Conservation (phyloP, 1,140 invertebrate genomes). For the Meteorus sp. region DNA sequence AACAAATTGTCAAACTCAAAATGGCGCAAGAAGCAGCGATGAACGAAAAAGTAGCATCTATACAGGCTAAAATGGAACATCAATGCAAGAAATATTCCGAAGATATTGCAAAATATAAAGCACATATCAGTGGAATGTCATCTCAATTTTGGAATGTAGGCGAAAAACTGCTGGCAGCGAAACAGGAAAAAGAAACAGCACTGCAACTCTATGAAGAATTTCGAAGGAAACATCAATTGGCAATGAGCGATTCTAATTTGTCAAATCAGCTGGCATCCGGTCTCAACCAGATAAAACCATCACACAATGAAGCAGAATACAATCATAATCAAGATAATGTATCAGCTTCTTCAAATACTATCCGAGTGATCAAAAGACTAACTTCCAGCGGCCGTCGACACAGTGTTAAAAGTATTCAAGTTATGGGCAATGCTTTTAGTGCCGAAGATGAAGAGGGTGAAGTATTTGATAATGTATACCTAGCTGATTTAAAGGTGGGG, state of each 20-base stretch:
- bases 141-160: conserved; percentile 64
- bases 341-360: conserved; percentile 26
- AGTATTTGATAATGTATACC: conserved; percentile 75
- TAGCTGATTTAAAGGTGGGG: conserved; percentile 64
- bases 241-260: conserved; percentile 16
- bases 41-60: conserved; percentile 54
- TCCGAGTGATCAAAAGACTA: conserved; percentile 44
- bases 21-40: conserved; percentile 59
- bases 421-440: conserved; percentile 64
- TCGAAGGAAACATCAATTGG: conserved; percentile 26
- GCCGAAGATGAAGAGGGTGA: conserved; percentile 84
- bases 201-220: conserved; percentile 34
- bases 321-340: conserved; percentile 25
- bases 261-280: conserved; percentile 10
- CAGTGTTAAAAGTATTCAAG: conserved; percentile 52
- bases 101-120: conserved; percentile 62
- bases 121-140: conserved; percentile 60
- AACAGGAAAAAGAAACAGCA: conserved; percentile 59
- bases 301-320: conserved; percentile 38
- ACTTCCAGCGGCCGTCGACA: conserved; percentile 43
- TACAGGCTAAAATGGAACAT: conserved; percentile 52
- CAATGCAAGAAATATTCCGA: conserved; percentile 59
- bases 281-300: conserved; percentile 18
- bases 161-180: conserved; percentile 62
- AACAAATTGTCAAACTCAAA: conserved; percentile 55